These are phyloP conservation scores for Leptinotarsa haldemani DNA, from an alignment of 2,888 invertebrate genomes.

Conservation along the genomic window DNA sequence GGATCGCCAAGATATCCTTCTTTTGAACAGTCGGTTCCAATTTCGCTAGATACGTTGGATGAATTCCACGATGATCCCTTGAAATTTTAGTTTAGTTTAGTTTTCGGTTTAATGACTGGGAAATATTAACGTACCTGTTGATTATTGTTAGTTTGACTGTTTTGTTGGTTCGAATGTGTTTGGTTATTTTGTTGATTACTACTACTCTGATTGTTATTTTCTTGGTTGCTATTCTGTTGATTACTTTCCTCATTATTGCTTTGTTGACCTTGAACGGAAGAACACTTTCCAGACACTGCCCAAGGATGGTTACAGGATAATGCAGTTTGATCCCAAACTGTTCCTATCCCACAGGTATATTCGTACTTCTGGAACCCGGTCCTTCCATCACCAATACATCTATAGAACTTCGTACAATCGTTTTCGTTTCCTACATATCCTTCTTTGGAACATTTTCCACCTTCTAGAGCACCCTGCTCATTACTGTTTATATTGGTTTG, in stretches of 20 bases:
- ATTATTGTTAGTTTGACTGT: slow-evolving; percentile 28
- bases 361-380: slow-evolving; percentile 75
- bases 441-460: slow-evolving; percentile 69
- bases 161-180: slow-evolving; percentile 27
- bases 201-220: slow-evolving; percentile 37
- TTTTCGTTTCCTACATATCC: slow-evolving; percentile 79
- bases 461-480: slow-evolving; percentile 32
- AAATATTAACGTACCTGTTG: slow-evolving; percentile 26
- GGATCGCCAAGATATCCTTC: slow-evolving; percentile 59
- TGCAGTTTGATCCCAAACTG: slow-evolving; percentile 79
- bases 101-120: background rate
- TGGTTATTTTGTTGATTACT: slow-evolving; percentile 28
- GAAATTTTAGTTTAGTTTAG: slow-evolving; percentile 18
- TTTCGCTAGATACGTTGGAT: slow-evolving; percentile 38
- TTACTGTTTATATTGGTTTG: slow-evolving; percentile 4
- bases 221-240: slow-evolving; percentile 44
- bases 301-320: slow-evolving; percentile 80
- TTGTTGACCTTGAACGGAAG: slow-evolving; percentile 38
- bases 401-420: slow-evolving; percentile 81
- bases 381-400: slow-evolving; percentile 76
- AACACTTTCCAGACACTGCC: slow-evolving; percentile 65
- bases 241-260: slow-evolving; percentile 45
- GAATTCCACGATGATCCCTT: slow-evolving; percentile 36
- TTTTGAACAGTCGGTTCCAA: slow-evolving; percentile 50
- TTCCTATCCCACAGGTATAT: slow-evolving; percentile 80